Evolutionary conservation across 2,113 vertebrate species (phyloP).

Genomic region (Ondatra zibethicus): DNA sequence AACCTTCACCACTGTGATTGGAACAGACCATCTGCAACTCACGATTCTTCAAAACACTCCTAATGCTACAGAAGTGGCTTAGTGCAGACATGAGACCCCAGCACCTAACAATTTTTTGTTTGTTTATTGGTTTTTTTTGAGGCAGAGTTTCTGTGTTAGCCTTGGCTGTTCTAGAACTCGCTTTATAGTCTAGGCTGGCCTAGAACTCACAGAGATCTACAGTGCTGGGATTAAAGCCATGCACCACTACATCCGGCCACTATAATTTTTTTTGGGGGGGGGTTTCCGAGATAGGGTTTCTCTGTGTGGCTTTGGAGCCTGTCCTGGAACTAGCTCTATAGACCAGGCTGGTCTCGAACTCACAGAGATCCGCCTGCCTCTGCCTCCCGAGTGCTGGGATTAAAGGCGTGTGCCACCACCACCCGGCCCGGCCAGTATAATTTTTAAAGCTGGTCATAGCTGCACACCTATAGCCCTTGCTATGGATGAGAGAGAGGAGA

Average conservation of each 20-base stretch:
- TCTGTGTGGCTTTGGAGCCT: too few relatives aligned
- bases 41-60: slow-evolving; percentile 23
- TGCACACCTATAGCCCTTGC: not conserved
- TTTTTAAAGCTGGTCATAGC: not conserved
- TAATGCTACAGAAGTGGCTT: not conserved
- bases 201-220: not conserved
- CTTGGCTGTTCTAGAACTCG: too few relatives aligned
- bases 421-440: not conserved
- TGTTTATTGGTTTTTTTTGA: not conserved
- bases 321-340: too few relatives aligned
- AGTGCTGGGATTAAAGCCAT: not conserved
- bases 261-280: too few relatives aligned
- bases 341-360: too few relatives aligned
- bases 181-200: not conserved
- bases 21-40: not conserved
- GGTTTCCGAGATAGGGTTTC: too few relatives aligned
- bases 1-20: not conserved
- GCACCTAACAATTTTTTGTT: too few relatives aligned
- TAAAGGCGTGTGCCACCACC: not conserved
- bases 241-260: not conserved
- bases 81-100: not conserved
- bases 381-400: too few relatives aligned
- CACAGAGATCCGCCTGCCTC: too few relatives aligned
- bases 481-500: not conserved
- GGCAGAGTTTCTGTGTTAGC: not conserved